A percentile compares a stretch with the other conserved stretches of the same genome.
These are phyloP conservation scores for Oscheius sp. DNA, from an alignment of 1,140 invertebrate genomes.

Conservation along the genomic window DNA sequence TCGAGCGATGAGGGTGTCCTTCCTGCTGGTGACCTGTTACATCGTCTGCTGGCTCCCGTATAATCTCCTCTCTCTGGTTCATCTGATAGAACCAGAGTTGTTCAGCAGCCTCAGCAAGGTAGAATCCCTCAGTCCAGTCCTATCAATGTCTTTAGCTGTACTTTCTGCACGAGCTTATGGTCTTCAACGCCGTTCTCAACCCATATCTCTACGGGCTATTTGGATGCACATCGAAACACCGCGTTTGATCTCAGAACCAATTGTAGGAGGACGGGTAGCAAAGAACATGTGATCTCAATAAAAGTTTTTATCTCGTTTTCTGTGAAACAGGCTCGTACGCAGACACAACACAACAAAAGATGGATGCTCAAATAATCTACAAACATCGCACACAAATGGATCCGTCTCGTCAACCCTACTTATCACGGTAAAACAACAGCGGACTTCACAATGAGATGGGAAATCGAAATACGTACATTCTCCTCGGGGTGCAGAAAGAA, in stretches of 20 bases:
- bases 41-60: constrained; percentile 60
- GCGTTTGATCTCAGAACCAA: too few relatives aligned
- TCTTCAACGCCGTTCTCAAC: constrained; percentile 59
- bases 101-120: constrained; percentile 26
- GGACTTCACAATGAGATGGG: background rate
- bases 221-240: constrained; percentile 32
- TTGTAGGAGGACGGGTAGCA: too few relatives aligned
- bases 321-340: too few relatives aligned
- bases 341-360: background rate
- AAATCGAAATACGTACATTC: background rate
- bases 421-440: background rate
- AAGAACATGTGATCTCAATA: too few relatives aligned
- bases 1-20: constrained; percentile 57
- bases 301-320: too few relatives aligned
- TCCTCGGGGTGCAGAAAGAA: background rate
- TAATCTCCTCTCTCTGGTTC: constrained; percentile 52
- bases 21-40: constrained; percentile 53
- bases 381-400: background rate
- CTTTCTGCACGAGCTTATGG: constrained; percentile 56
- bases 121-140: background rate
- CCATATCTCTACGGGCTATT: constrained; percentile 59
- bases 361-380: background rate
- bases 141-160: constrained; percentile 42
- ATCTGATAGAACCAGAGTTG: constrained; percentile 54
- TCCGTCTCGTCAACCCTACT: background rate